Evolutionary conservation across 1,140 invertebrate genomes (phyloP).

Genomic region (Ceratina japonica): DNA sequence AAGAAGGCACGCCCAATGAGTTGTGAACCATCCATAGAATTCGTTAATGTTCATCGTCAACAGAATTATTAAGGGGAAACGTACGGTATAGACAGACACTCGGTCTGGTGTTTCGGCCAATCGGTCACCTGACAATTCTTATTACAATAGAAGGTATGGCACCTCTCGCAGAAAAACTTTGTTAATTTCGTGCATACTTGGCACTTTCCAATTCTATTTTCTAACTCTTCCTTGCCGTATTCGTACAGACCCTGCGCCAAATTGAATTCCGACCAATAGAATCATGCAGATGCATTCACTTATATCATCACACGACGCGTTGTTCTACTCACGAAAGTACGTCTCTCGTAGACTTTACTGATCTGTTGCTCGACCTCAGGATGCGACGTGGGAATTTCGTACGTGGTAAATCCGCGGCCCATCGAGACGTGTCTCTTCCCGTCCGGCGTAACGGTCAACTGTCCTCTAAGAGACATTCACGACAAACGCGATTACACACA

Average conservation of each 20-base stretch:
- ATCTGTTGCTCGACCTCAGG: constrained; percentile 54
- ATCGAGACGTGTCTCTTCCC: constrained; percentile 68
- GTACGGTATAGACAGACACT: constrained; percentile 71
- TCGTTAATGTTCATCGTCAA: not conserved
- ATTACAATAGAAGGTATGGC: constrained; percentile 69
- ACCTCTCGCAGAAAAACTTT: constrained; percentile 64
- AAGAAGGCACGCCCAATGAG: too few relatives aligned
- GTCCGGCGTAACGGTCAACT: constrained; percentile 58
- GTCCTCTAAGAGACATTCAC: constrained; percentile 62
- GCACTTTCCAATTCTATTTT: constrained; percentile 61
- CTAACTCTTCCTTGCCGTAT: constrained; percentile 54
- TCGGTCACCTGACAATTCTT: constrained; percentile 66
- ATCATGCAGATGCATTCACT: constrained; percentile 3
- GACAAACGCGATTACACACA: constrained; percentile 16
- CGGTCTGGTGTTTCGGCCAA: constrained; percentile 68
- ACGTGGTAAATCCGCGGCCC: constrained; percentile 71
- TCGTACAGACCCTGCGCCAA: constrained; percentile 67
- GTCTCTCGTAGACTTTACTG: constrained; percentile 62
- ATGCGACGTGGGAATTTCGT: constrained; percentile 65
- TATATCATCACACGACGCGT: not conserved
- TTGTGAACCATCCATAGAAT: too few relatives aligned
- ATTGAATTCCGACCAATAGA: constrained; percentile 18
- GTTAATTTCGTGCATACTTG: constrained; percentile 59
- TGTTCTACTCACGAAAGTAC: constrained; percentile 54
- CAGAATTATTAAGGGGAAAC: constrained; percentile 12